Percentiles rank a stretch among this genome's conserved stretches.
Evolutionary conservation across 2,888 invertebrate genomes (phyloP).

Genomic region (Stratiomys singularior): DNA sequence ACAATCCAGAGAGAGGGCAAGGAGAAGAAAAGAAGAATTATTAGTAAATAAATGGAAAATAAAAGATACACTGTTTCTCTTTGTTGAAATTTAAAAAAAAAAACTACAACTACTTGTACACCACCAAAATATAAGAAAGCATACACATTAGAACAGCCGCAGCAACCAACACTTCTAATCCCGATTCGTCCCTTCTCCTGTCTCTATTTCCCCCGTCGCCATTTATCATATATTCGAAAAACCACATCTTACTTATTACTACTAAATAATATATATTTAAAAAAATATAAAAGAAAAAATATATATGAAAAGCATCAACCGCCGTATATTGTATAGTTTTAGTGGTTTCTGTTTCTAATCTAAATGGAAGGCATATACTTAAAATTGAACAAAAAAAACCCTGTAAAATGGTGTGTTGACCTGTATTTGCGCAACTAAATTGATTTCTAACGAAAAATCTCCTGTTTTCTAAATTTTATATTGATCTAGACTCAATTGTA

Average conservation of each 20-base stretch:
- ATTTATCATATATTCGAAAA: slow-evolving; percentile 27
- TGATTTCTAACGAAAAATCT: background rate
- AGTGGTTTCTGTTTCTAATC: slow-evolving; percentile 1
- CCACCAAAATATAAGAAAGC: slow-evolving; percentile 20
- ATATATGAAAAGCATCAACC: slow-evolving; percentile 32
- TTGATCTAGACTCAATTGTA: background rate
- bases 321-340: slow-evolving; percentile 41
- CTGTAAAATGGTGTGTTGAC: background rate
- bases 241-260: slow-evolving; percentile 20
- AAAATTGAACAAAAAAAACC: background rate
- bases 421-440: background rate
- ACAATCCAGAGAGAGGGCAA: too few species aligned
- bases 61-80: slow-evolving; percentile 13
- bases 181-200: background rate
- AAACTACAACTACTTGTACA: slow-evolving; percentile 27
- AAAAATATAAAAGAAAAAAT: slow-evolving; percentile 28
- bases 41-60: background rate
- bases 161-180: background rate
- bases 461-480: background rate
- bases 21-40: background rate
- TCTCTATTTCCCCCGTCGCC: slow-evolving; percentile 6
- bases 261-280: slow-evolving; percentile 28
- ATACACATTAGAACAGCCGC: background rate
- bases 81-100: too few species aligned
- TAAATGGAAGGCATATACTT: background rate